phyloP scores from a whole-genome alignment of 1,140 invertebrate species.

The Amphibalanus amphitrite region DNA sequence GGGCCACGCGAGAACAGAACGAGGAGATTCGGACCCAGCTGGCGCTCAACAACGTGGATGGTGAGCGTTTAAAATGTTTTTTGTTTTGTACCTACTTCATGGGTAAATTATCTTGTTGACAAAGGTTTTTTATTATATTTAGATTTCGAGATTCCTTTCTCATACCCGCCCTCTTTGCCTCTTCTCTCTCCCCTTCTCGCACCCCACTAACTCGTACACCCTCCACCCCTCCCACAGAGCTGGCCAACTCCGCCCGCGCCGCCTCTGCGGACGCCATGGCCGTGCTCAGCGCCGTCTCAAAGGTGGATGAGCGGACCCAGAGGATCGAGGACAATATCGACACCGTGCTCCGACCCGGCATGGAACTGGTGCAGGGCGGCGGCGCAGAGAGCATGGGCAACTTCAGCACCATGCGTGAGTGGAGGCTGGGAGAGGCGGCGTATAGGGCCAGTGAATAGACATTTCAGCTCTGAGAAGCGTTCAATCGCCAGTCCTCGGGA shows the following conservation, averaged over 20 bases:
- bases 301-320: neutral
- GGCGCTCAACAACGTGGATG: neutral
- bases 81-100: no score
- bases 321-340: neutral
- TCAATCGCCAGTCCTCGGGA: no score
- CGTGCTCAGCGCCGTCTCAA: neutral
- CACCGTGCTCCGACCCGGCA: neutral
- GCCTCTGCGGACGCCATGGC: no score
- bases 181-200: no score
- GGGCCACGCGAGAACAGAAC: neutral
- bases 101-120: no score
- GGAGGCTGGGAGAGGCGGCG: no score
- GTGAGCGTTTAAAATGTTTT: neutral
- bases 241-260: neutral
- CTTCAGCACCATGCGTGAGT: neutral
- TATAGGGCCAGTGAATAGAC: no score
- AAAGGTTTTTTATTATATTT: no score
- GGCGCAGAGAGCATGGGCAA: neutral
- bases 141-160: no score
- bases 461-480: no score
- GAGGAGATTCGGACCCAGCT: neutral
- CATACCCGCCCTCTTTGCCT: no score
- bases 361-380: neutral
- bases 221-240: neutral
- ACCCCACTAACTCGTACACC: neutral